A percentile compares a stretch with the other conserved stretches of the same genome.
Evolutionary conservation across 2,113 vertebrate species (phyloP).

Genomic region (Meles meles): DNA sequence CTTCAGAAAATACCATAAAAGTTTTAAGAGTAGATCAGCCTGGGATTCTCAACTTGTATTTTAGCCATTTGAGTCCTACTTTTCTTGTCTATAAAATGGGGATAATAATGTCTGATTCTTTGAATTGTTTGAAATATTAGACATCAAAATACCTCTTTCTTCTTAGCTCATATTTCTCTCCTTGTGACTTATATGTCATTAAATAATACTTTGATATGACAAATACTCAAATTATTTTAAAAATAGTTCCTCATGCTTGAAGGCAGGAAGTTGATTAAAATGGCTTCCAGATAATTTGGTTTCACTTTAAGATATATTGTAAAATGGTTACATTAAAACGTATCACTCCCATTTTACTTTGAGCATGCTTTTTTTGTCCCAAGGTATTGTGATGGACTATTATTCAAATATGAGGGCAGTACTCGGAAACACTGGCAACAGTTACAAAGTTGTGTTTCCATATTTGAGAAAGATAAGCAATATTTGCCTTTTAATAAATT

Average conservation of each 20-base stretch:
- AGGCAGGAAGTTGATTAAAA: background rate
- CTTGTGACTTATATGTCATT: background rate
- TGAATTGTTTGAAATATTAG: background rate
- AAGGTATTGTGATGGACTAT: background rate
- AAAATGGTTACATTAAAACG: constrained; percentile 7
- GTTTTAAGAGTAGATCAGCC: background rate
- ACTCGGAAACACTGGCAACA: background rate
- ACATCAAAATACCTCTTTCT: background rate
- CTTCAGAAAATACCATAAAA: background rate
- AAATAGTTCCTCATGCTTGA: constrained; percentile 7
- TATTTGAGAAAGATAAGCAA: background rate
- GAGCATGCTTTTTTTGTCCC: background rate
- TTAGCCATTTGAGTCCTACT: background rate
- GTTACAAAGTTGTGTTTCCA: background rate
- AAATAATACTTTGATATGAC: background rate
- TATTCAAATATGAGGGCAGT: background rate
- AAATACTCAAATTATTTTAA: constrained; percentile 14
- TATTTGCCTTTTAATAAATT: background rate
- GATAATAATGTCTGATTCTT: background rate
- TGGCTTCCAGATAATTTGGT: background rate
- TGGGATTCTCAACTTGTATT: background rate
- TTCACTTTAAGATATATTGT: constrained; percentile 23
- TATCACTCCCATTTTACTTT: constrained; percentile 30
- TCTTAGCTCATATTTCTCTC: background rate
- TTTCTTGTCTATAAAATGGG: background rate